These are phyloP conservation scores for Capreolus pygargus DNA, from an alignment of 2,113 vertebrate species.

Conservation along the genomic window DNA sequence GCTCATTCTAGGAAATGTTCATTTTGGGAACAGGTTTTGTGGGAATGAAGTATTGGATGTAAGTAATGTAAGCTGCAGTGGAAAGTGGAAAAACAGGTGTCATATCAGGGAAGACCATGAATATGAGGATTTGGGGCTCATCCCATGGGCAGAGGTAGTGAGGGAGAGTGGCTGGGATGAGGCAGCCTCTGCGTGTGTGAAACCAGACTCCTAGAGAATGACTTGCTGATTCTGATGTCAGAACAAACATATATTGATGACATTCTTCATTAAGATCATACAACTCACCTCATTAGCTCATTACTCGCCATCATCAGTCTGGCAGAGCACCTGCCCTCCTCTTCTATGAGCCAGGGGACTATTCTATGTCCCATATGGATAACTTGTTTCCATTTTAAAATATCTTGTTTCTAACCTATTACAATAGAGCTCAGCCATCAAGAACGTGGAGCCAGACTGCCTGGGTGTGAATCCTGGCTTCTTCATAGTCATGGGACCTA, in stretches of 20 bases:
- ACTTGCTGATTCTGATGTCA: not conserved
- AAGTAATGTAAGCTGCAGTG: no score
- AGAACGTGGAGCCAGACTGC: not conserved
- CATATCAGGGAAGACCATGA: rapidly evolving
- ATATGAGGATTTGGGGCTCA: not conserved
- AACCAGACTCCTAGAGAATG: not conserved
- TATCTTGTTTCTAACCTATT: not conserved
- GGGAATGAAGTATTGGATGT: not conserved
- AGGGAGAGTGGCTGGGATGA: not conserved
- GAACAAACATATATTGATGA: not conserved
- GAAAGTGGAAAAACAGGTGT: not conserved
- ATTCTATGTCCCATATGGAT: not conserved
- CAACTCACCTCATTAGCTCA: not conserved
- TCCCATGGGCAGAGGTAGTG: not conserved
- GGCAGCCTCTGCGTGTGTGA: not conserved
- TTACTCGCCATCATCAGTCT: not conserved
- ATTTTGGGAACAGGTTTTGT: not conserved
- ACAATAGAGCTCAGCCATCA: not conserved
- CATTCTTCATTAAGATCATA: not conserved
- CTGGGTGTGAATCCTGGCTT: not conserved
- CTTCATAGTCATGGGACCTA: not conserved
- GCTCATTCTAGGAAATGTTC: not conserved
- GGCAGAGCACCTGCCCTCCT: not conserved
- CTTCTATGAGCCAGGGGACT: not conserved
- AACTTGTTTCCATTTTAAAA: not conserved